Base-by-base conservation (phyloP, 2,797 vertebrate genomes). In the Scyliorhinus canicula region DNA sequence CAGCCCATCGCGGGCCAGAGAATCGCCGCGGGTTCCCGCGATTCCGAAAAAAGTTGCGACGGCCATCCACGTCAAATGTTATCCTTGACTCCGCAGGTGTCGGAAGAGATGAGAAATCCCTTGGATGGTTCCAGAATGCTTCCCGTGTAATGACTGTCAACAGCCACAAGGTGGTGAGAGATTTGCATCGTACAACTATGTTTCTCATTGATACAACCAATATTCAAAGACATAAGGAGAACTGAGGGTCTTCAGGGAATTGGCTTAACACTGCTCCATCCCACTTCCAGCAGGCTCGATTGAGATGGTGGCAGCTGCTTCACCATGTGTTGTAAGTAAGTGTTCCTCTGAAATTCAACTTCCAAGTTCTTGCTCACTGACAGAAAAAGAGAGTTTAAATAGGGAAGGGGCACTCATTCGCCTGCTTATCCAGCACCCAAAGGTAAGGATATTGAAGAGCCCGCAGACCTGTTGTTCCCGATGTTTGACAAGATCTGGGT, bases 121-220 rank as follows among this genome's bases (percentile, higher is more conserved):
- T 65, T 65, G 63, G 63, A 65, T 44, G n/a, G 9, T 12, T 26
- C 14, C 7, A 57, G 71, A 35, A 35, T 74, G 35, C 4, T 28
- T 44, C 24, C 57, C 57, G 47, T 24, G 91, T 26, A 93, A n/a
- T 93, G 63, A 67, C 63, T 67, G 60, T 26, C 12, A 67, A 26
- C 40, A 47, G 63, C 91, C 91, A 93, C 91, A 93, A 93, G 91
- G 63, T 93, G 91, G 91, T 67, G 91, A 67, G 40, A 65, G 91
- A 93, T 88, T 4, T 12, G 63, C 91, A 93, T 7, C 31, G 63
- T 12, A 47, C n/a, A 26, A 47, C 28, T 67, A 31, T 11, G 4
- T 44, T 67, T 35, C 91, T 57, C 52, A n/a, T n/a, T 4, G 12
- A 35, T 12, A 57, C 85, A 88, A 67, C 9, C 60, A 60, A 93